These are phyloP conservation scores for Acipenser ruthenus DNA, from an alignment of 2,797 vertebrate species.

Conservation along the genomic window DNA sequence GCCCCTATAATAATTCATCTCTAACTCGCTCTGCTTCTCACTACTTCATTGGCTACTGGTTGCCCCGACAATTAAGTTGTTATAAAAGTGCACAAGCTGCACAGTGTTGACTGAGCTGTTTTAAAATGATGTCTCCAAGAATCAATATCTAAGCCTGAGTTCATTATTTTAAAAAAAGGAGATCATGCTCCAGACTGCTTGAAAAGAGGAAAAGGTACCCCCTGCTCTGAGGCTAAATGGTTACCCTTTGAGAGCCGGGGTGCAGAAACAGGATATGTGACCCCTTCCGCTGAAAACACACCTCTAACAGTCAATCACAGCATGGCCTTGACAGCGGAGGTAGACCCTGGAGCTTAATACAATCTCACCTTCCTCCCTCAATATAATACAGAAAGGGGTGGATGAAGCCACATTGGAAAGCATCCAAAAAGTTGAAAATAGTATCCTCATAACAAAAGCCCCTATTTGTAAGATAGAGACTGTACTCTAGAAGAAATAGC, in stretches of 20 bases:
- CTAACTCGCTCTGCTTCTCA: slow-evolving; percentile 53
- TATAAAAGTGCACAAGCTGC: too few species aligned
- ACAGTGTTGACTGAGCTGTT: too few species aligned
- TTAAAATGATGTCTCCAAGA: too few species aligned
- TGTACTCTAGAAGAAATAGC: too few species aligned
- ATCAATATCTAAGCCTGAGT: too few species aligned
- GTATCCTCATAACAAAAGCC: too few species aligned
- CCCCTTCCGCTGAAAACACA: slow-evolving; percentile 38
- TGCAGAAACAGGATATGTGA: slow-evolving; percentile 10
- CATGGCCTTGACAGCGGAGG: slow-evolving; percentile 30
- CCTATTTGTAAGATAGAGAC: too few species aligned
- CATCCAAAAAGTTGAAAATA: neutral
- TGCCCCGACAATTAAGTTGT: too few species aligned
- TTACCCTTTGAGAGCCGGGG: slow-evolving; percentile 49
- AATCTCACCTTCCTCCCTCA: neutral
- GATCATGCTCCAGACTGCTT: too few species aligned
- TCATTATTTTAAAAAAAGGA: too few species aligned
- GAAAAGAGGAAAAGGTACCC: slow-evolving; percentile 31
- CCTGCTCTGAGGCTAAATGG: slow-evolving; percentile 56
- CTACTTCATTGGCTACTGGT: slow-evolving; percentile 37
- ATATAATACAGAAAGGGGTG: neutral
- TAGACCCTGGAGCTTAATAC: slow-evolving; percentile 30
- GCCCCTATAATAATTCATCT: too few species aligned
- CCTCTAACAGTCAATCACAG: slow-evolving; percentile 35
- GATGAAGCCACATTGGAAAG: neutral